phyloP scores from a whole-genome alignment of 2,888 invertebrate genomes.

The Gryllus longicercus region DNA sequence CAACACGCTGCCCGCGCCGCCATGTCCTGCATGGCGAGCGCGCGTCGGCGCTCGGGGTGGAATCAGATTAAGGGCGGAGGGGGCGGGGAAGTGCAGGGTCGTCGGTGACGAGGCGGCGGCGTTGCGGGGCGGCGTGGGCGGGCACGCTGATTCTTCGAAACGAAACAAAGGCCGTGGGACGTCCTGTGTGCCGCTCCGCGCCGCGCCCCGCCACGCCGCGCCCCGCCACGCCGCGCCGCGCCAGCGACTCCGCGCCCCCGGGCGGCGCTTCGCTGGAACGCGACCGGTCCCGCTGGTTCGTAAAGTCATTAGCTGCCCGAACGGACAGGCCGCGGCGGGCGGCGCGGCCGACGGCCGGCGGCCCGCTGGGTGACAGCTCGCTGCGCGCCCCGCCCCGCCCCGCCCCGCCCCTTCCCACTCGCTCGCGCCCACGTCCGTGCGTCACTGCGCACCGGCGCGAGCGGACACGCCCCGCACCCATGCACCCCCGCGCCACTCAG shows the following conservation, averaged over 20 bases:
- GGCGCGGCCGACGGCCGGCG: background rate
- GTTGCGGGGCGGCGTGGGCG: background rate
- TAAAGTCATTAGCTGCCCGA: constrained; percentile 17
- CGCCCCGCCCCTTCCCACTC: background rate
- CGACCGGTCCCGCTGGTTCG: constrained; percentile 1
- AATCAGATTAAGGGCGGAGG: too few relatives aligned
- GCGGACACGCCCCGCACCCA: too few relatives aligned
- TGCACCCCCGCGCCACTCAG: too few relatives aligned
- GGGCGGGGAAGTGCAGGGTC: background rate
- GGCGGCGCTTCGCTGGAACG: background rate
- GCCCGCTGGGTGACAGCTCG: background rate
- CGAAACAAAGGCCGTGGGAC: background rate
- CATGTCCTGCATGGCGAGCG: too few relatives aligned
- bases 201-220: background rate
- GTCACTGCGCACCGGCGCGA: too few relatives aligned
- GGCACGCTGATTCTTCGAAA: background rate
- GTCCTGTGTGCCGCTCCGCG: background rate
- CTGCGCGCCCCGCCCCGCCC: background rate
- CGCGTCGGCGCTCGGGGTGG: too few relatives aligned
- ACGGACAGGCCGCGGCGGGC: constrained; percentile 11
- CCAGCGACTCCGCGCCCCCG: background rate
- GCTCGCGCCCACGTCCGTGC: background rate
- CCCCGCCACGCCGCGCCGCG: background rate
- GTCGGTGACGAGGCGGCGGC: background rate
- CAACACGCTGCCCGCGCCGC: too few relatives aligned